Evolutionary conservation across 2,888 invertebrate genomes (phyloP), one percentile per base, ranked within the genome.

Genomic region (Hartigia nigra): DNA sequence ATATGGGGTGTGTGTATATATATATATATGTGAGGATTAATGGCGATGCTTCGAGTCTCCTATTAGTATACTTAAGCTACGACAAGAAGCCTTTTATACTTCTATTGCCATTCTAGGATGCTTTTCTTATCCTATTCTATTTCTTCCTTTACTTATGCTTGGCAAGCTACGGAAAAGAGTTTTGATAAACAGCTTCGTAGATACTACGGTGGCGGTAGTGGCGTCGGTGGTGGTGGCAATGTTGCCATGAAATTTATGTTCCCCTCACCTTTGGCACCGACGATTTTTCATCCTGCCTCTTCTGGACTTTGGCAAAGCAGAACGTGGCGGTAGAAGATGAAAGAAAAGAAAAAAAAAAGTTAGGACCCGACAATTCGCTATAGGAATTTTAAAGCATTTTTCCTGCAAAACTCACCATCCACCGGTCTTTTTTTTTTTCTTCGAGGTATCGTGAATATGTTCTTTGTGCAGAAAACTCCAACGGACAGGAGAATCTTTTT

Each of bases 181-280:
- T 82, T 85, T 88, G 89, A 90, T 89, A 89, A 90, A 89, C 89
- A 89, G 83, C 85, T 79, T 32, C 55, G 77, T 69, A 69, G 76
- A 78, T 76, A 76, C 81, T 77, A 76, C 55, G 78, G 74, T 76
- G 79, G 78, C 75, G 34, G 74, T 76, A 36, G 76, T 76, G 74
- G 77, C 78, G 77, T 76, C 36, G 76, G 77, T 74, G 37, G 77
- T 70, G 77, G 70, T 34, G 69, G 74, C 81, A 74, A 39, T 39
- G 79, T 76, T 77, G 77, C 82, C 82, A 82, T 79, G 82, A 85
- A 88, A 90, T 90, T 90, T 89, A 89, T 88, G 87, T 86, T 81
- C 85, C 83, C 80, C 80, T 84, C 84, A 82, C 83, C 86, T 85
- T 84, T 84, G 81, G 83, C 82, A 77, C 76, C 78, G 82, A 12